A percentile compares a stretch with the other conserved stretches of the same genome.
Evolutionary conservation across 2,113 vertebrate genomes (phyloP).

Genomic region (Pyrgilauda ruficollis): DNA sequence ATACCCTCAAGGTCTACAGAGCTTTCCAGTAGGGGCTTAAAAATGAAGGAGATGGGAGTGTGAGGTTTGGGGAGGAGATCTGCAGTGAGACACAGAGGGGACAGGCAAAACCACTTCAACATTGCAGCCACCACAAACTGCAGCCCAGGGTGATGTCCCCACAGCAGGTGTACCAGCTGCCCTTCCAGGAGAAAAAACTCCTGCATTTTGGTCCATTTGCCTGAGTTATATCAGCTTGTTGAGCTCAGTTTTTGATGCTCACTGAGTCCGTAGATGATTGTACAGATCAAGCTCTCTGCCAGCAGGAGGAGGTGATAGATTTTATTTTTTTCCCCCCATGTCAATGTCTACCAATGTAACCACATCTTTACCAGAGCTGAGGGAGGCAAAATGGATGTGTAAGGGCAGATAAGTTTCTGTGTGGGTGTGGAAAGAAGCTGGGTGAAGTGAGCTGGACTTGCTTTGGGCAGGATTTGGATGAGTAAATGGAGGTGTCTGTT

Average conservation of each 20-base stretch:
- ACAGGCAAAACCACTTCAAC: not conserved
- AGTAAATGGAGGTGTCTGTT: not conserved
- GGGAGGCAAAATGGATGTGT: not conserved
- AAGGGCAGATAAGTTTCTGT: not conserved
- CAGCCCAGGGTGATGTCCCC: not conserved
- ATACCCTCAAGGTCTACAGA: not conserved
- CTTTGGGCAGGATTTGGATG: not conserved
- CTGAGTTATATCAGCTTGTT: not conserved
- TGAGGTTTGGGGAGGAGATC: not conserved
- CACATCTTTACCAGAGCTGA: not conserved
- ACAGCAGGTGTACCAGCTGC: not conserved
- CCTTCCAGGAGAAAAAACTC: not conserved
- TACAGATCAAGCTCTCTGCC: not conserved
- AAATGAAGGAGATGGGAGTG: not conserved
- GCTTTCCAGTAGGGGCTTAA: not conserved
- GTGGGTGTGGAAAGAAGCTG: not conserved
- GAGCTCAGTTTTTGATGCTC: accelerated
- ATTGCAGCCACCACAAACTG: not conserved
- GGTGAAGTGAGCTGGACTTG: not conserved
- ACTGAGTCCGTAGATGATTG: not conserved
- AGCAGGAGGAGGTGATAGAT: not conserved
- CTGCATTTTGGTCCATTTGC: not conserved
- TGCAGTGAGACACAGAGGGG: not conserved
- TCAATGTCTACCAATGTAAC: not conserved
- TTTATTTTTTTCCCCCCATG: accelerated